phyloP scores from a whole-genome alignment of 2,888 invertebrate species.

The Dryocosmus kuriphilus region DNA sequence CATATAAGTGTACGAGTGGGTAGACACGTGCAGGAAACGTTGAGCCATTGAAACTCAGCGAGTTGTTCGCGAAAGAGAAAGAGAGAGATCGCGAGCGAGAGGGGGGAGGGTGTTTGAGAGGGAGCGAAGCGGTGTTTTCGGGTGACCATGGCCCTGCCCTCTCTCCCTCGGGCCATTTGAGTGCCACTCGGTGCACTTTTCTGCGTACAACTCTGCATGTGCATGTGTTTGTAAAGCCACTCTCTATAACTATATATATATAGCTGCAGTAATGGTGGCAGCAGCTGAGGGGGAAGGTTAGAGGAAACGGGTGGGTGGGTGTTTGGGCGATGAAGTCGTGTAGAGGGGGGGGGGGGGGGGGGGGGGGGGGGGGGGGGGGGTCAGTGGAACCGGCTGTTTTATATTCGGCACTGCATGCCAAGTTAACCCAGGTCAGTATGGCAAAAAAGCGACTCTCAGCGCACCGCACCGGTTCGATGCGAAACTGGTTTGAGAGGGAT shows the following conservation, averaged over 20 bases:
- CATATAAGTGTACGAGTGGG: conserved; percentile 4
- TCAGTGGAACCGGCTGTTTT: conserved; percentile 71
- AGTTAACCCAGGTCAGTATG: conserved; percentile 76
- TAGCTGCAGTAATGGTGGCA: conserved; percentile 28
- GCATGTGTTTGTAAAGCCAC: conserved; percentile 22
- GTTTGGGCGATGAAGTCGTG: conserved; percentile 53
- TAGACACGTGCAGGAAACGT: conserved; percentile 48
- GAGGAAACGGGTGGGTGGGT: conserved; percentile 55
- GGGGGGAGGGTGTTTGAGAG: no score
- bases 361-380: conserved; percentile 67
- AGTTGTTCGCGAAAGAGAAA: conserved; percentile 41
- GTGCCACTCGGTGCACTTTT: conserved; percentile 64
- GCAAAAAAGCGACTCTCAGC: conserved; percentile 62
- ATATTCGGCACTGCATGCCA: conserved; percentile 72
- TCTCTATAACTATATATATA: conserved; percentile 32
- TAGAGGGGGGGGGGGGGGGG: conserved; percentile 65
- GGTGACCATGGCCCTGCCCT: conserved; percentile 76
- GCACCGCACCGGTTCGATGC: neutral
- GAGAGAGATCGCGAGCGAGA: conserved; percentile 54
- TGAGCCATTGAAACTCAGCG: conserved; percentile 67
- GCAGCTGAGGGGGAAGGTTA: conserved; percentile 46
- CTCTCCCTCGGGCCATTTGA: conserved; percentile 61
- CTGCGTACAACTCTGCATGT: neutral
- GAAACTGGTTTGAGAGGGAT: conserved; percentile 45
- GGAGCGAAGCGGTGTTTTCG: conserved; percentile 70